A percentile compares a stretch with the other conserved stretches of the same genome.
Evolutionary conservation across 1,140 invertebrate genomes (phyloP).

Genomic region (Andricus grossulariae): DNA sequence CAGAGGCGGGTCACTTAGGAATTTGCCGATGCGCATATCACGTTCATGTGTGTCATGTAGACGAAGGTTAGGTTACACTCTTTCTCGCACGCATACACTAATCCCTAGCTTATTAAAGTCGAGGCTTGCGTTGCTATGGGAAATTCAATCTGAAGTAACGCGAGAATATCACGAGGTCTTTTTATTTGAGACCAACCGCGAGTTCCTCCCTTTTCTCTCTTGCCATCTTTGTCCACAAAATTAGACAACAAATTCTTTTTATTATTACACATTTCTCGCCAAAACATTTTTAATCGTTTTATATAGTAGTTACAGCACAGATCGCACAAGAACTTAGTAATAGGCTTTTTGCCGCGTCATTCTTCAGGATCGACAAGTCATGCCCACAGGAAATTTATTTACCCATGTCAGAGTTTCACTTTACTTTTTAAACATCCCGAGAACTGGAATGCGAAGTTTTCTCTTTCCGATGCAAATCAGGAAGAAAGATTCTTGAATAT

Average conservation of each 20-base stretch:
- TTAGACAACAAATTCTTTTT: too few relatives aligned
- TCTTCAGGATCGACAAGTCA: slow-evolving; percentile 40
- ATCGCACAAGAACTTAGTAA: neutral
- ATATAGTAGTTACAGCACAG: neutral
- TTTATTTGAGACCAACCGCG: slow-evolving; percentile 4
- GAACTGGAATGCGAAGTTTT: neutral
- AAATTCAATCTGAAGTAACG: slow-evolving; percentile 45
- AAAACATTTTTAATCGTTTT: neutral
- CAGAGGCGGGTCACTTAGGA: neutral
- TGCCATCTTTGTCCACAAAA: slow-evolving; percentile 32
- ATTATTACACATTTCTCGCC: too few relatives aligned
- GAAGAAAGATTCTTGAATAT: neutral
- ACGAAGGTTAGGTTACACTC: slow-evolving; percentile 8
- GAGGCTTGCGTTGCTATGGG: slow-evolving; percentile 44
- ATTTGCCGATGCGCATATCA: neutral
- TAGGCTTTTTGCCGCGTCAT: slow-evolving; percentile 30
- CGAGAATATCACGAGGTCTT: slow-evolving; percentile 37
- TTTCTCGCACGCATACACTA: slow-evolving; percentile 33
- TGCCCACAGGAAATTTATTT: slow-evolving; percentile 19
- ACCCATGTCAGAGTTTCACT: neutral
- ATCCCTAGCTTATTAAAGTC: slow-evolving; percentile 31
- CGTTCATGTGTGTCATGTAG: slow-evolving; percentile 22
- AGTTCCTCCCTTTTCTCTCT: slow-evolving; percentile 39
- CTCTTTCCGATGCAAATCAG: neutral
- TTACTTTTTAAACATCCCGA: neutral